A percentile compares a stretch with the other conserved stretches of the same genome.
Evolutionary conservation across 2,797 vertebrate species (phyloP).

Genomic region (Gambusia yucatana): DNA sequence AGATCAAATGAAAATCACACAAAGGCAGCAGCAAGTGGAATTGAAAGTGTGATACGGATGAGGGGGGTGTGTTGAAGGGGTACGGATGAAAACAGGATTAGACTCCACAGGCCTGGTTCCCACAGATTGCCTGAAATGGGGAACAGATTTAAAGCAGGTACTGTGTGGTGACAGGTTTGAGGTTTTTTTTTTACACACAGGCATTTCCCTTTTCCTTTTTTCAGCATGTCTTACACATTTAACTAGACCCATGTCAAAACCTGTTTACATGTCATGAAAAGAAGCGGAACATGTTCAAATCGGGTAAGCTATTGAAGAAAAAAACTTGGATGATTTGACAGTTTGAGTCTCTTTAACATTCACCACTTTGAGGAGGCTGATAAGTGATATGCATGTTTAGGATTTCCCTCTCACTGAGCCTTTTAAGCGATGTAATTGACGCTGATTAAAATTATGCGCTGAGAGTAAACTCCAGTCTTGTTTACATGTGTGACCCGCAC

Average conservation of each 20-base stretch:
- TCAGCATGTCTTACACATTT: conserved; percentile 82
- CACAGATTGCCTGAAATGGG: conserved; percentile 86
- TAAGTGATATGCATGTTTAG: conserved; percentile 51
- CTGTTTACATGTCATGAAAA: conserved; percentile 87
- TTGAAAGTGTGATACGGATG: conserved; percentile 88
- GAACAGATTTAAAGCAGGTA: conserved; percentile 87
- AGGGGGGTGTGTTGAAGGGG: conserved; percentile 70
- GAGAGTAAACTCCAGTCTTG: conserved; percentile 39
- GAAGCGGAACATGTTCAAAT: conserved; percentile 83
- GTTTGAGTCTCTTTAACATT: conserved; percentile 72
- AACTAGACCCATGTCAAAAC: conserved; percentile 84
- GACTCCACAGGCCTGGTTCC: conserved; percentile 86
- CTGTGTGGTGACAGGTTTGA: conserved; percentile 84
- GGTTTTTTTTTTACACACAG: conserved; percentile 50
- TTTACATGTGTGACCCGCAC: conserved; percentile 39
- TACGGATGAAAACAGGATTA: conserved; percentile 88
- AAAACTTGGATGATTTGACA: conserved; percentile 83
- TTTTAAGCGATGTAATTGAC: conserved; percentile 57
- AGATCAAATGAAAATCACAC: conserved; percentile 88
- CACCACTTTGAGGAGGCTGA: conserved; percentile 60
- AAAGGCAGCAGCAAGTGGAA: conserved; percentile 86
- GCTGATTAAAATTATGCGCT: conserved; percentile 59
- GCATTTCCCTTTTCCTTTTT: conserved; percentile 69
- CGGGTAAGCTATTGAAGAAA: conserved; percentile 77
- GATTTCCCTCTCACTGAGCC: conserved; percentile 21